These are phyloP conservation scores for Ctenoplectra terminalis DNA, from an alignment of 1,140 invertebrate genomes.

Conservation along the genomic window DNA sequence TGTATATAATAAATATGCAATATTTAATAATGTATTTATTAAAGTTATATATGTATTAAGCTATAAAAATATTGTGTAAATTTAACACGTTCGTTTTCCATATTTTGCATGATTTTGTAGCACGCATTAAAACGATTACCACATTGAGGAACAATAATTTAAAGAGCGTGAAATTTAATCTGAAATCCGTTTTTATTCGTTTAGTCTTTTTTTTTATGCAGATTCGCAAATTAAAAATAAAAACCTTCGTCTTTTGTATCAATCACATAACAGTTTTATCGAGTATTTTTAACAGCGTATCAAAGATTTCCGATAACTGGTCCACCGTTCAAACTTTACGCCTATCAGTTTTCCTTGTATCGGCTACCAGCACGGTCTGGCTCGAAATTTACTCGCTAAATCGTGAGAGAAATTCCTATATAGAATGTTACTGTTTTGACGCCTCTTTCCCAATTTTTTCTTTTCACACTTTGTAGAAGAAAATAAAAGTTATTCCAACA, in stretches of 20 bases:
- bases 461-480: too few species aligned
- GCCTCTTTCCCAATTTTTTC: background rate
- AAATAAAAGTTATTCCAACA: too few species aligned
- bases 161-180: background rate
- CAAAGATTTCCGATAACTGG: conserved; percentile 34
- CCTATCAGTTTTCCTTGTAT: conserved; percentile 11
- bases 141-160: background rate
- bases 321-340: conserved; percentile 17
- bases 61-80: too few species aligned
- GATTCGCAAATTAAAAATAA: background rate
- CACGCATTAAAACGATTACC: too few species aligned
- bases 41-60: too few species aligned
- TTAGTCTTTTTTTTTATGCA: background rate
- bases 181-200: background rate
- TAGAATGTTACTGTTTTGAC: background rate
- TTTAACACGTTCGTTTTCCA: too few species aligned
- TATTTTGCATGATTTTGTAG: too few species aligned
- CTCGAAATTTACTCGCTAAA: conserved; percentile 11
- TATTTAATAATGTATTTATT: too few species aligned
- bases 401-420: background rate
- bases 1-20: too few species aligned
- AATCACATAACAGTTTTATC: conserved; percentile 24
- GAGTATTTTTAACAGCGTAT: conserved; percentile 28
- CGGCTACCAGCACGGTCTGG: background rate
- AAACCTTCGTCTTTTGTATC: background rate